Evolutionary conservation across 2,797 vertebrate genomes (phyloP), one percentile per base, ranked within the genome.

Genomic region (Centroberyx gerrardi): DNA sequence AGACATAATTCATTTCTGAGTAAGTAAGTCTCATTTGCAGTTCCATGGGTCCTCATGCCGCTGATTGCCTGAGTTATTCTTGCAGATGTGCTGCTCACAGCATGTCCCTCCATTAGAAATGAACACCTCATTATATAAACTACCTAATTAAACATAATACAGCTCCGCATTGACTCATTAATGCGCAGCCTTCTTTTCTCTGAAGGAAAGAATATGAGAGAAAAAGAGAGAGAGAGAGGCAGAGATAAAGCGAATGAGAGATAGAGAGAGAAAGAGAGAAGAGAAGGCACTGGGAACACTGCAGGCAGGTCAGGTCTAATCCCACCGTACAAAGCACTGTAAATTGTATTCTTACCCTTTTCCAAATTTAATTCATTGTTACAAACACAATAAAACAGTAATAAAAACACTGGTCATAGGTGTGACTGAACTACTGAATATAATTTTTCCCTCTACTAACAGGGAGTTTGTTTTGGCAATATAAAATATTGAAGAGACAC

Each of bases 121-220:
- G 96, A 99, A 97, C 97, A 98, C 97, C 97, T 98, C 97, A 96
- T 99, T 98, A 99, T 97, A 99, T 98, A 98, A 99, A 98, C 96
- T 96, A 97, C 96, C 96, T 98, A 99, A 99, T 99, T 99, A 99
- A 98, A 98, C 97, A 98, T 97, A 98, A 98, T 97, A 97, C 96
- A 96, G 96, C 96, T 91, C 90, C 89, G 84, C 92, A 96, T 96
- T 96, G 97, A 97, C 96, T 99, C 97, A 97, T 97, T 98, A 97
- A 97, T 97, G 95, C 95, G 95, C 85, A 86, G 90, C 95, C 95
- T 96, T 96, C 96, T 96, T 94, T 96, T 95, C 94, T 96, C 95
- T 85, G 76, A 91, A 89, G 88, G 84, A 89, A 85, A 88, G 83
- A 90, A 86, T 88, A 81, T 67, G 85, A 49, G 72, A 60, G 38